phyloP scores from a whole-genome alignment of 2,888 invertebrate species.

The Gymnoscelis rufifasciata region DNA sequence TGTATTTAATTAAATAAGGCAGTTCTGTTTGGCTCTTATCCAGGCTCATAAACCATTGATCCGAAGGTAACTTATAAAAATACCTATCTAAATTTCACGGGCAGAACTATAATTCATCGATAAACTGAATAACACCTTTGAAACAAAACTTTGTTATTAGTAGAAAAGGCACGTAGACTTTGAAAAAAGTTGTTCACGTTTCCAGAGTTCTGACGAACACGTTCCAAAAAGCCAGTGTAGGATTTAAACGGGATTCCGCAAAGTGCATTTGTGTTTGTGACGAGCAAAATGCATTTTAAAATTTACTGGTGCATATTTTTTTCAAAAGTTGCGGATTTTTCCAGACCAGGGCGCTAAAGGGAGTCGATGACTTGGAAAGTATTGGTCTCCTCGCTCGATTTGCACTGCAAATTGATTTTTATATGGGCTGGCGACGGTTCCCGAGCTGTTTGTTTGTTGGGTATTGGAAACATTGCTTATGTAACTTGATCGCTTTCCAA shows the following conservation, averaged over 20 bases:
- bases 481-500: conserved; percentile 5
- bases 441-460: conserved; percentile 34
- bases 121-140: too few relatives aligned
- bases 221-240: conserved; percentile 21
- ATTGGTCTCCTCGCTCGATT: conserved; percentile 72
- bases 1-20: too few relatives aligned
- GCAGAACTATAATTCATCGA: too few relatives aligned
- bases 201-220: conserved; percentile 4
- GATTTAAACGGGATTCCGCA: conserved; percentile 32
- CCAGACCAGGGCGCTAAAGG: conserved; percentile 61
- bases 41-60: too few relatives aligned
- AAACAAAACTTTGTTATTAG: too few relatives aligned
- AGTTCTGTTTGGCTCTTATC: too few relatives aligned
- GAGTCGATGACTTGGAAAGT: conserved; percentile 71
- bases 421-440: conserved; percentile 45
- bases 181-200: conserved; percentile 2
- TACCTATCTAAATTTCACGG: too few relatives aligned
- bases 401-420: conserved; percentile 75
- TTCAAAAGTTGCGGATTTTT: conserved; percentile 60
- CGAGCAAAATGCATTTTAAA: conserved; percentile 40
- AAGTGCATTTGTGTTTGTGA: conserved; percentile 24
- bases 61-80: too few relatives aligned
- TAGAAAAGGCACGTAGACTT: too few relatives aligned
- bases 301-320: conserved; percentile 40
- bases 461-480: conserved; percentile 16